Percentiles rank a stretch among this genome's conserved stretches.
Conservation (phyloP, 2,888 invertebrate genomes). For the Noctua pronuba region DNA sequence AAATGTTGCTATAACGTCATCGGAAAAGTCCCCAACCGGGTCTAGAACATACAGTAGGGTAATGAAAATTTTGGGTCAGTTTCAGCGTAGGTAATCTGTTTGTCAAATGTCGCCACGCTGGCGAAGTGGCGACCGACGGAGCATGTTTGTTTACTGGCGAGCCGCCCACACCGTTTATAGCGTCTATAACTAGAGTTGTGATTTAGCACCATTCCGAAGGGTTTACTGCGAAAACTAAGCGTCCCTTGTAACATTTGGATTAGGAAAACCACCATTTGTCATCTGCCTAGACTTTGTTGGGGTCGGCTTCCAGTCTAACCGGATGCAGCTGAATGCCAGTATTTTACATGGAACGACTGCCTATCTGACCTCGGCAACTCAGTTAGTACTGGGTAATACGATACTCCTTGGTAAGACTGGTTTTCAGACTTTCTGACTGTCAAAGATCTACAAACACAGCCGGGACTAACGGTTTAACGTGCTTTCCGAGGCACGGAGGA, state of each 20-base stretch:
- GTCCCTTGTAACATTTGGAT: background rate
- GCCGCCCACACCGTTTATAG: slow-evolving; percentile 46
- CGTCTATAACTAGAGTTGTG: slow-evolving; percentile 28
- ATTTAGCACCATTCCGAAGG: slow-evolving; percentile 20
- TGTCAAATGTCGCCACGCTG: slow-evolving; percentile 49
- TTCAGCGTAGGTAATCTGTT: slow-evolving; percentile 29
- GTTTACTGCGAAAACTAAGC: background rate
- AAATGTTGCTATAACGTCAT: background rate
- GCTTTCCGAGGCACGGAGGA: too few relatives aligned
- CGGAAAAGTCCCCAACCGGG: background rate
- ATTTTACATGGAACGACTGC: too few relatives aligned
- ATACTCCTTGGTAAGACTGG: too few relatives aligned
- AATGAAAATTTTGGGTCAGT: background rate
- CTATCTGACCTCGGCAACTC: too few relatives aligned
- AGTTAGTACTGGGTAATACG: too few relatives aligned
- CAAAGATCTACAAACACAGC: too few relatives aligned
- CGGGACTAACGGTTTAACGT: too few relatives aligned
- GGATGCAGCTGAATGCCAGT: too few relatives aligned
- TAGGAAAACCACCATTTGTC: background rate
- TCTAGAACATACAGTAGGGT: background rate
- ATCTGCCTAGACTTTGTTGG: too few relatives aligned
- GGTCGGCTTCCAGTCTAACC: too few relatives aligned
- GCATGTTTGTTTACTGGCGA: slow-evolving; percentile 48
- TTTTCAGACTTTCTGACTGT: too few relatives aligned
- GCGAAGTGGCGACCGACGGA: too few relatives aligned